Evolutionary conservation across 2,113 vertebrate genomes (phyloP).

Genomic region (Lanius collurio): DNA sequence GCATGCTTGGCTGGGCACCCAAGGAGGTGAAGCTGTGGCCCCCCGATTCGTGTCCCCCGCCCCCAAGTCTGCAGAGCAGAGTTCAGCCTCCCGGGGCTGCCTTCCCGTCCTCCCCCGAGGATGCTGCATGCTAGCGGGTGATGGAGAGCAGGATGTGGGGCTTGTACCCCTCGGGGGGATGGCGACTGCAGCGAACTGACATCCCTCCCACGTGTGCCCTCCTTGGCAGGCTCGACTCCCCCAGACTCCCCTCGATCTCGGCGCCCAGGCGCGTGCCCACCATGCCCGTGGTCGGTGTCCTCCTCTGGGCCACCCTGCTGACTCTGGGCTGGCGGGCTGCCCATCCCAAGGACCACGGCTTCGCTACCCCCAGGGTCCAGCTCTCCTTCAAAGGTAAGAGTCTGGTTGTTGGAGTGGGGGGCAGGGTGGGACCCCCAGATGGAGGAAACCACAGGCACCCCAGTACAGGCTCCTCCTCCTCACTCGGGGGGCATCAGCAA

Average conservation of each 20-base stretch:
- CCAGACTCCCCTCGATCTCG: background rate
- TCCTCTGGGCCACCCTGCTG: slow-evolving; percentile 75
- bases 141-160: background rate
- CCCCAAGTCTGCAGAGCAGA: background rate
- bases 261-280: slow-evolving; percentile 43
- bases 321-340: slow-evolving; percentile 74
- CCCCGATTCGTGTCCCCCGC: accelerated
- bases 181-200: background rate
- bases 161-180: accelerated
- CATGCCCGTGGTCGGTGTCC: slow-evolving; percentile 69
- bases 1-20: background rate
- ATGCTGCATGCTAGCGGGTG: accelerated
- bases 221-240: slow-evolving; percentile 37
- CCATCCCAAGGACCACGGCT: slow-evolving; percentile 66
- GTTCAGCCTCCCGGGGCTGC: background rate
- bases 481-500: accelerated
- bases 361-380: slow-evolving; percentile 65
- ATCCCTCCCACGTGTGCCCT: background rate
- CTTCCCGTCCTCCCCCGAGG: background rate
- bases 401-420: background rate
- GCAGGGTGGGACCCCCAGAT: background rate
- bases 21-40: background rate
- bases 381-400: slow-evolving; percentile 81
- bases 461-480: background rate
- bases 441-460: background rate